Evolutionary conservation across 2,113 vertebrate genomes (phyloP).

Genomic region (Myiozetetes cayanensis): DNA sequence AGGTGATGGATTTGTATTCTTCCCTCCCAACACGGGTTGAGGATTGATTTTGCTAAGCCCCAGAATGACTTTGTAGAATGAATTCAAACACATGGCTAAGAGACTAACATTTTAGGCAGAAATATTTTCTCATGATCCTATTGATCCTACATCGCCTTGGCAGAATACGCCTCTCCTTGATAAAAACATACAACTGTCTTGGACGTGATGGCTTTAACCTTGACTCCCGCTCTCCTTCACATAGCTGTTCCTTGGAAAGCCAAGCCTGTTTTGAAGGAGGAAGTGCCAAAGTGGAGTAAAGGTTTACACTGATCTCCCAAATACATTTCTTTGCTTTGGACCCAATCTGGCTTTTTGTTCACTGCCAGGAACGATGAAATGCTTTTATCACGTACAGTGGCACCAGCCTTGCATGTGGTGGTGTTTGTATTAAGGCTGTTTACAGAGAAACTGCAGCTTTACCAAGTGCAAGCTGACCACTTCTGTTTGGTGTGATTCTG

Average conservation of each 20-base stretch:
- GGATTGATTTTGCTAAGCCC: conserved; percentile 36
- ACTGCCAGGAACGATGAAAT: neutral
- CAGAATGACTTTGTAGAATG: conserved; percentile 44
- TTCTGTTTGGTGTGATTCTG: neutral
- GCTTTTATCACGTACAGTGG: neutral
- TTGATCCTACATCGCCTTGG: neutral
- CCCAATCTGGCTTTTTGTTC: neutral
- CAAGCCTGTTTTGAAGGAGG: neutral
- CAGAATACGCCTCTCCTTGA: neutral
- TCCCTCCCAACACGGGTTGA: neutral
- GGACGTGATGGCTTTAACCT: conserved; percentile 73
- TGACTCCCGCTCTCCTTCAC: conserved; percentile 66
- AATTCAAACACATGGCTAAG: conserved; percentile 32
- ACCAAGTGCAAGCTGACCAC: neutral
- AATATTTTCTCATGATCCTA: neutral
- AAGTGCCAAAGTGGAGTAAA: conserved; percentile 1
- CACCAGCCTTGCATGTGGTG: neutral
- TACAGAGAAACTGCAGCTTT: neutral
- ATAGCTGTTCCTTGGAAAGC: conserved; percentile 58
- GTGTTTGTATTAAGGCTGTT: neutral
- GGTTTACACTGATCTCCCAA: neutral
- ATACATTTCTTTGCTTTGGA: neutral
- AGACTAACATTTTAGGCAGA: conserved; percentile 7
- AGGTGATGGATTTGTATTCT: neutral
- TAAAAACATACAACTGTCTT: neutral